A percentile compares a stretch with the other conserved stretches of the same genome.
Evolutionary conservation across 2,797 vertebrate genomes (phyloP).

Genomic region (Morus bassanus): DNA sequence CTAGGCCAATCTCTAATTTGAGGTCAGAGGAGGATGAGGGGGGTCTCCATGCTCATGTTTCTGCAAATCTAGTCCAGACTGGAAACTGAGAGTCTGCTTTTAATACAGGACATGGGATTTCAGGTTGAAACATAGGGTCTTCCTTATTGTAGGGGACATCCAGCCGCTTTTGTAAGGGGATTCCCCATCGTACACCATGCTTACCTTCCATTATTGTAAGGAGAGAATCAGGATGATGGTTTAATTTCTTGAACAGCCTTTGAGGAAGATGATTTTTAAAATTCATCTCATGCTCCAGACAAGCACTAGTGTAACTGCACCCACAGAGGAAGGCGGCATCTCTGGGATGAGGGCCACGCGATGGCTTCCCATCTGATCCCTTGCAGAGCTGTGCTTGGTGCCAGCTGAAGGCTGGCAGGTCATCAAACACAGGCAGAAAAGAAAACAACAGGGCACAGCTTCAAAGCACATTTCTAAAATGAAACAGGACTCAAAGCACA

Average conservation of each 20-base stretch:
- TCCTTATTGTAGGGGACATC: not conserved
- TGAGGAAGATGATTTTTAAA: not conserved
- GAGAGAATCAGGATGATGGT: not conserved
- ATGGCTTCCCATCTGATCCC: not conserved
- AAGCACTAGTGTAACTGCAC: not conserved
- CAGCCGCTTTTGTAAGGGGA: not conserved
- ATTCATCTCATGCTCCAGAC: not conserved
- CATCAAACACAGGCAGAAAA: not conserved
- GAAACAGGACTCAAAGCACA: not conserved
- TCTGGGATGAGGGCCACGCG: not conserved
- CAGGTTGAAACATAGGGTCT: not conserved
- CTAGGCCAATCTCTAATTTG: not conserved
- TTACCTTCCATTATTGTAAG: not conserved
- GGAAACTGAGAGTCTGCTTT: not conserved
- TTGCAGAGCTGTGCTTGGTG: rapidly evolving
- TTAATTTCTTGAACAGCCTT: not conserved
- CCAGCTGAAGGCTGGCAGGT: not conserved
- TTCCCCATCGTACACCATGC: not conserved
- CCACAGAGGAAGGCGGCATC: rapidly evolving
- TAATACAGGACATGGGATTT: not conserved
- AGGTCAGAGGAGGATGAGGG: not conserved
- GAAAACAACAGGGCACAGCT: not conserved
- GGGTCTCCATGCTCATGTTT: not conserved
- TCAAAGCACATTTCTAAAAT: not conserved
- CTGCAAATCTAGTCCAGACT: not conserved